Evolutionary conservation across 2,113 vertebrate species (phyloP).

Genomic region (Melanocharis versteri): DNA sequence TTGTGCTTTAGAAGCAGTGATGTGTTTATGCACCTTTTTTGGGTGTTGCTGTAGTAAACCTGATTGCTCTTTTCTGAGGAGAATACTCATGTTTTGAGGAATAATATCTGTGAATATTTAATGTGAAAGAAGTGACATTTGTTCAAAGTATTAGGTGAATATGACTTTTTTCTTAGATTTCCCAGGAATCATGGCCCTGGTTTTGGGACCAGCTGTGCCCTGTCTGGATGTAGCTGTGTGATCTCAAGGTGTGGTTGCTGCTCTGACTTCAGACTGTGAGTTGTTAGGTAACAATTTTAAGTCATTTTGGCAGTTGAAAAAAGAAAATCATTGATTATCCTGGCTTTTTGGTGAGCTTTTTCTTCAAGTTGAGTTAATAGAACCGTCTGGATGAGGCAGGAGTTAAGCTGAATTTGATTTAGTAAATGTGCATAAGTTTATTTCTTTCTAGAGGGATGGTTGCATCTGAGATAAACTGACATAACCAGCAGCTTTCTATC

Average conservation of each 20-base stretch:
- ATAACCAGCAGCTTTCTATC: background rate
- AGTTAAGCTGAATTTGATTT: background rate
- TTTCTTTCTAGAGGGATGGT: background rate
- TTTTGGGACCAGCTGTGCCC: background rate
- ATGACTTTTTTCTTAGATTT: fast-evolving
- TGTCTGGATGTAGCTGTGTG: background rate
- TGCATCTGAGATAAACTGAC: fast-evolving
- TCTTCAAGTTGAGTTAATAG: background rate
- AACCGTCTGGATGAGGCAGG: fast-evolving
- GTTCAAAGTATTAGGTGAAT: background rate
- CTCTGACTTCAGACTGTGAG: background rate
- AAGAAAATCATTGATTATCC: background rate
- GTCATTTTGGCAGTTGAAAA: background rate
- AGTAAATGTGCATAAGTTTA: background rate
- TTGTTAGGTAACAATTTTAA: background rate
- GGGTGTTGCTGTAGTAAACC: background rate
- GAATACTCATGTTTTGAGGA: background rate
- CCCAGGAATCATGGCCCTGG: fast-evolving
- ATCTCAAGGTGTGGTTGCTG: fast-evolving
- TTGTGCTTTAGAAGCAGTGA: background rate
- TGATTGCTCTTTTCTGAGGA: background rate
- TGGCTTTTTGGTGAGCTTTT: background rate
- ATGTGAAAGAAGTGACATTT: background rate
- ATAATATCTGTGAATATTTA: fast-evolving
- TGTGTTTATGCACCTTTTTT: too few species aligned